Percentiles rank a stretch among this genome's conserved stretches.
Conservation (phyloP, 2,113 vertebrate genomes). For the Ailurus styani region DNA sequence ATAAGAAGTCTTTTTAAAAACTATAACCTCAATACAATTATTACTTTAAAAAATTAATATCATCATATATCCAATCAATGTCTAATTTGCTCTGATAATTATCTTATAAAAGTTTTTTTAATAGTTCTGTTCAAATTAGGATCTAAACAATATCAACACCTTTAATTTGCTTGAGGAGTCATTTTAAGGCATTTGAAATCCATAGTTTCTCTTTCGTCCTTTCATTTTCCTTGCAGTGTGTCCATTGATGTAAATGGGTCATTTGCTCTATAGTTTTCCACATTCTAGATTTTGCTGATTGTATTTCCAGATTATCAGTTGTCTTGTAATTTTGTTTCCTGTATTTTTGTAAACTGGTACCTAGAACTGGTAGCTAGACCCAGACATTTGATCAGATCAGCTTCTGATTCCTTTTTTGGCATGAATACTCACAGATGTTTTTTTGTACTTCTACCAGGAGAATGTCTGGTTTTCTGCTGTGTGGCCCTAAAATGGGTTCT, state of each 20-base stretch:
- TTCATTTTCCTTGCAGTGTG: background rate
- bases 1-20: background rate
- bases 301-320: background rate
- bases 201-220: background rate
- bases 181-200: background rate
- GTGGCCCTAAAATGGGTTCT: background rate
- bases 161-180: background rate
- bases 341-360: background rate
- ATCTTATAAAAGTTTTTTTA: background rate
- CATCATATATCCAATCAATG: background rate
- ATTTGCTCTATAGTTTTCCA: background rate
- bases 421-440: background rate
- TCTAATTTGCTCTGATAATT: background rate
- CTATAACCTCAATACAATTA: background rate
- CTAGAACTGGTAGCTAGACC: background rate
- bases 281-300: background rate
- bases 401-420: background rate
- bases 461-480: background rate
- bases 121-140: background rate
- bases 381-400: background rate
- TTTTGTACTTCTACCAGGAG: background rate
- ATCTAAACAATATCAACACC: background rate
- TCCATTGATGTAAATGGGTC: background rate
- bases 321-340: background rate
- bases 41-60: background rate